A percentile compares a stretch with the other conserved stretches of the same genome.
These are phyloP conservation scores for Argya squamiceps DNA, from an alignment of 2,797 vertebrate genomes.

Conservation along the genomic window DNA sequence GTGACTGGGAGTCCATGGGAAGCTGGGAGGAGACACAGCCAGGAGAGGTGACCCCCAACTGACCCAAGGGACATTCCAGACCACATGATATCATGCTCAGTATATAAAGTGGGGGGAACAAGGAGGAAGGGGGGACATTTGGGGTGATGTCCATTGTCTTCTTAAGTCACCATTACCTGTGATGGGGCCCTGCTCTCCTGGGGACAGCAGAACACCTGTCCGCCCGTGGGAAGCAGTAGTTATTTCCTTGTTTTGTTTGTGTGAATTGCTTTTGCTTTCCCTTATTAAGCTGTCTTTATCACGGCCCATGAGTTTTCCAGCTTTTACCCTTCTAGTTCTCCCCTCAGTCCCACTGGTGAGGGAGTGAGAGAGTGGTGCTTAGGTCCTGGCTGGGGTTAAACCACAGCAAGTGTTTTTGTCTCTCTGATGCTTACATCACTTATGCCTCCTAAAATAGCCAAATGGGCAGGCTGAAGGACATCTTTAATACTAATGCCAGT, in stretches of 20 bases:
- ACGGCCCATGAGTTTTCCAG: neutral
- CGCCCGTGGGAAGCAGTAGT: neutral
- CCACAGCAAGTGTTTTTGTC: neutral
- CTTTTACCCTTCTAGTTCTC: neutral
- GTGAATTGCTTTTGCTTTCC: neutral
- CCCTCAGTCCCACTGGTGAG: neutral
- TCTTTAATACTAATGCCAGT: neutral
- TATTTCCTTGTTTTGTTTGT: neutral
- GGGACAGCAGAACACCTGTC: neutral
- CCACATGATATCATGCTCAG: neutral
- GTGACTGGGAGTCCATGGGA: neutral
- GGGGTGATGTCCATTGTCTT: neutral
- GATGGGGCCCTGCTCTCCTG: too few relatives aligned
- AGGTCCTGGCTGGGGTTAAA: neutral
- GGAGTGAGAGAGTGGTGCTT: neutral
- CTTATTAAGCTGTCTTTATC: neutral
- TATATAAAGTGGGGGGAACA: neutral
- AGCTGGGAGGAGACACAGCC: neutral
- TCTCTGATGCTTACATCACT: neutral
- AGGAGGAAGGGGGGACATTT: neutral
- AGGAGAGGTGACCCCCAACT: neutral
- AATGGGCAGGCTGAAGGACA: neutral
- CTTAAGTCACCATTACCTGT: fast-evolving
- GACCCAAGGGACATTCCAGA: neutral
- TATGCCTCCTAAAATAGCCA: neutral